These are phyloP conservation scores for Puntigrus tetrazona DNA, from an alignment of 2,113 vertebrate species.

Conservation along the genomic window DNA sequence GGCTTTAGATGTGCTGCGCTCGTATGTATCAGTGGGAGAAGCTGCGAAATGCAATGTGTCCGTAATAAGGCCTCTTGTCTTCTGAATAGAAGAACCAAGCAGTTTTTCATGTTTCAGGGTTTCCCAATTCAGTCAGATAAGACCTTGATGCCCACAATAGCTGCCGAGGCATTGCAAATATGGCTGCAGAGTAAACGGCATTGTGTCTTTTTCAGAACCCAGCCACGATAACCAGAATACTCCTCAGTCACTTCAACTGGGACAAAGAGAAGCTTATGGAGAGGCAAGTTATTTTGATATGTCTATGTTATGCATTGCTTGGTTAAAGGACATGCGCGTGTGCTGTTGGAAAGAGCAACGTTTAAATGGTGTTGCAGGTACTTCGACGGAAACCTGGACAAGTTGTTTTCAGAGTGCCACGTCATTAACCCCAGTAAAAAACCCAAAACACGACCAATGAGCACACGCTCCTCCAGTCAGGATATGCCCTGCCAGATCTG, in stretches of 20 bases:
- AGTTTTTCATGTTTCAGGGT: background rate
- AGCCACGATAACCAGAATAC: slow-evolving; percentile 98
- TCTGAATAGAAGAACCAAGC: no score
- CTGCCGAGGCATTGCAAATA: background rate
- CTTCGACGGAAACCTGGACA: slow-evolving; percentile 99
- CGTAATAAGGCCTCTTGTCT: no score
- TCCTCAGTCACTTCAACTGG: slow-evolving; percentile 99
- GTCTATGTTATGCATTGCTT: background rate
- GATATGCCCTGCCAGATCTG: slow-evolving; percentile 99
- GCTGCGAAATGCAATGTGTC: no score
- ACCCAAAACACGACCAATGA: slow-evolving; percentile 93
- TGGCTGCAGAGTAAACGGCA: background rate
- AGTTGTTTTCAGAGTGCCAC: slow-evolving; percentile 99
- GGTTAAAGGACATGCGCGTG: background rate
- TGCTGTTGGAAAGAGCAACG: background rate
- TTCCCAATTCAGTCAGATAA: background rate
- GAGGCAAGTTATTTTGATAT: slow-evolving; percentile 77
- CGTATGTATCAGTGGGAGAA: no score
- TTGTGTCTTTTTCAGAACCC: slow-evolving; percentile 82
- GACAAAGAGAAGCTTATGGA: slow-evolving; percentile 99
- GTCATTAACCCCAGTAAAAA: slow-evolving; percentile 99
- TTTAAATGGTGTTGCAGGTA: slow-evolving; percentile 78
- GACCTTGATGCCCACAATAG: background rate
- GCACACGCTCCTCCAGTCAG: slow-evolving; percentile 95
- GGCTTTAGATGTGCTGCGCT: no score